Evolutionary conservation across 1,140 invertebrate species (phyloP), one percentile per base, ranked within the genome.

Genomic region (Leptonema lineaticorne): DNA sequence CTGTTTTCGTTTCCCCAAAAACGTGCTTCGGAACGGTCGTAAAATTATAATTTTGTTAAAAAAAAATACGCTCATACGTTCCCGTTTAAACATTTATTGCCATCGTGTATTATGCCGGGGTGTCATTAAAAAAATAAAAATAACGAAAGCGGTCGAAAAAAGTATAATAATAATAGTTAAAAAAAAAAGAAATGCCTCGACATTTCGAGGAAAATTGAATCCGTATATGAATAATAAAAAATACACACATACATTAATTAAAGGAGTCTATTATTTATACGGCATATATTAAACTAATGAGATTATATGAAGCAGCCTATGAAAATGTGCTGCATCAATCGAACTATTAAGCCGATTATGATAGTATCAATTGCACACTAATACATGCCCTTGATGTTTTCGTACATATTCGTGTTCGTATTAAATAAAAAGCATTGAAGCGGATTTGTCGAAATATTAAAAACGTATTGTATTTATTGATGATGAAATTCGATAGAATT

Each of bases 31-130:
- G n/a, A 24, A 53, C 37, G 11, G 27, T 22, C 50, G 50, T 53
- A 53, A 53, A 53, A 53, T 53, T 53, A 53, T 53, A 53, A 53
- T 22, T 53, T 53, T 26, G 24, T 26, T 24, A 20, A 53, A 53
- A 48, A 53, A 45, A 16, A 4, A 45, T 16, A 26, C 24, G 27
- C 50, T 9, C 22, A 18, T 24, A 20, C 50, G 22, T 41, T 9
- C 37, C 1, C 37, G 37, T 41, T 16, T 11, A 14, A 2, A 4
- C 11, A 16, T 41, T 41, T 41, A 41, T 41, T 41, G 9, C 9
- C 3, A 14, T 4, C 2, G 11, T 41, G 16, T 41, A 4, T 41
- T 41, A 14, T 16, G 9, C 11, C 11, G 5, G 11, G 30, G 5
- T 33, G 5, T 11, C 30, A 33, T 5, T 4, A 16, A 14, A 16